Conservation (phyloP, 2,888 invertebrate genomes). For the Loripinus fragilis region DNA sequence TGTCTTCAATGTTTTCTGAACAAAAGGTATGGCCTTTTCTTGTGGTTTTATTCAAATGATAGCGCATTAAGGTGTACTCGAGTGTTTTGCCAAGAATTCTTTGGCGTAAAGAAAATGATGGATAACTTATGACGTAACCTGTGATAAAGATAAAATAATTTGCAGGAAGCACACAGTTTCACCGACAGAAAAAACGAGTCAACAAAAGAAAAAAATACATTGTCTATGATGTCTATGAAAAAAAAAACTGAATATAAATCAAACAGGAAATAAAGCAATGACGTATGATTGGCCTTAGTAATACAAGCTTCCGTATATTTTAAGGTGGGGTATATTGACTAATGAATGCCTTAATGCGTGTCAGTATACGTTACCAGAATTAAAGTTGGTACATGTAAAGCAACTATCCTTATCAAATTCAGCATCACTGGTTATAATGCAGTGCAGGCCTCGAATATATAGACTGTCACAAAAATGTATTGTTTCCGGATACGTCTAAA, state of each 20-base stretch:
- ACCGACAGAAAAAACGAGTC: background rate
- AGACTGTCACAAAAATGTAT: too few relatives aligned
- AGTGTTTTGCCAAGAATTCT: background rate
- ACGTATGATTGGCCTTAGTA: background rate
- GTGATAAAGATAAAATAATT: background rate
- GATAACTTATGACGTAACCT: background rate
- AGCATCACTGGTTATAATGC: too few relatives aligned
- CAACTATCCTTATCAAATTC: too few relatives aligned
- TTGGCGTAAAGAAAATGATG: background rate
- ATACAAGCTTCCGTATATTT: background rate
- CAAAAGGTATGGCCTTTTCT: too few relatives aligned
- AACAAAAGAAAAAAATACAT: background rate
- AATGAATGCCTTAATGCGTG: too few relatives aligned
- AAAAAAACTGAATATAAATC: background rate
- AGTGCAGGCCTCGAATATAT: too few relatives aligned
- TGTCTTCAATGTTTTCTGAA: too few relatives aligned
- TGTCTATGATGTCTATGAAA: background rate
- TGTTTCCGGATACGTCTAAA: too few relatives aligned
- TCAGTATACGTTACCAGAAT: too few relatives aligned
- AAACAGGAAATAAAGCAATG: background rate
- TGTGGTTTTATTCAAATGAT: too few relatives aligned
- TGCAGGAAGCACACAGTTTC: background rate
- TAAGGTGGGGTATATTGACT: too few relatives aligned
- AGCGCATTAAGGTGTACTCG: background rate
- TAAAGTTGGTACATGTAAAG: too few relatives aligned